Base-by-base conservation (phyloP, 1,140 invertebrate species). In the Drosophila equinoxialis region DNA sequence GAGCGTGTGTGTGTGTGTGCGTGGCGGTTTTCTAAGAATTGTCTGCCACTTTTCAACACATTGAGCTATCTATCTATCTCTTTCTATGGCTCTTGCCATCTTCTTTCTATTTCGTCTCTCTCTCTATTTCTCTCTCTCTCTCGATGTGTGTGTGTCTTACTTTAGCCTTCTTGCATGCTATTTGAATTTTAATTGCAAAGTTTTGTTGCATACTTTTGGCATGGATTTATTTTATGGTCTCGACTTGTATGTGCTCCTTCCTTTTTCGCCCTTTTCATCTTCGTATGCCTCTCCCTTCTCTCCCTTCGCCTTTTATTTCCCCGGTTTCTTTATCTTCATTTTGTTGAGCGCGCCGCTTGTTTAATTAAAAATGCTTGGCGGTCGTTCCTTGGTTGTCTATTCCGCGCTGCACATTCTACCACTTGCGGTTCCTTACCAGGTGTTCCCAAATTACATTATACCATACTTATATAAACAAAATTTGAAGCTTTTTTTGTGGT, bases 121-220 rank as follows among this genome's bases (percentile, higher is more conserved):
- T 67, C 61, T 39, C n/a, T n/a, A n/a, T n/a, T n/a, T n/a, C 23
- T 7, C 14, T 23, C 8, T 26, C 11, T 7, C 11, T 17, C 11
- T 7, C 11, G 7, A 8, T 41, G n/a, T 55, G 33, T 13, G 20
- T 30, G 20, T 13, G 8, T n/a, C 45, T 33, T 33, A 37, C 45
- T 45, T 17, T 30, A 39, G 37, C 61, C 54, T 51, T 45, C 82
- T 79, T 80, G 83, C 73, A 90, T 90, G 82, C 83, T 90, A 87
- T 90, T 90, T 90, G 86, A 83, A 90, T 90, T 90, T 90, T 86
- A 90, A 90, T 90, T 90, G 82, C 86, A 86, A 73, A 86, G 77
- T 78, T 80, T 90, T 86, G 77, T 86, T 90, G 81, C 86, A 90
- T 81, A 84, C 74, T 79, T 84, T 81, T 61, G 69, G 76, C 81